These are phyloP conservation scores for Lydus trimaculatus DNA, from an alignment of 2,888 invertebrate genomes.

Conservation along the genomic window DNA sequence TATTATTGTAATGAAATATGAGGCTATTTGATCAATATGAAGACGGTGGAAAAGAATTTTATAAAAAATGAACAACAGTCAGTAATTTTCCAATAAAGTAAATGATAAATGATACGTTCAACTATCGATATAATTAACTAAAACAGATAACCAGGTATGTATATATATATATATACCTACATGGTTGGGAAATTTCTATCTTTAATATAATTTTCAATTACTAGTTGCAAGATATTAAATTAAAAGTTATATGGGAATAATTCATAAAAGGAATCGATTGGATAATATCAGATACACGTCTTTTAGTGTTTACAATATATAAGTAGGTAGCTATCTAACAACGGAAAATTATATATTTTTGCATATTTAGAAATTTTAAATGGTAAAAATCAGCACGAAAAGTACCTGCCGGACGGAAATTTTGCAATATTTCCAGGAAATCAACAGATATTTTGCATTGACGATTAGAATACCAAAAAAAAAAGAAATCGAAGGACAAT, in stretches of 20 bases:
- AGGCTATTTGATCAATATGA: constrained; percentile 6
- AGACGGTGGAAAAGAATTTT: constrained; percentile 2
- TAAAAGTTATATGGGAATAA: not conserved
- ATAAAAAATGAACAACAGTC: constrained; percentile 17
- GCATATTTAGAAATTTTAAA: not conserved
- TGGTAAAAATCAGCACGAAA: not conserved
- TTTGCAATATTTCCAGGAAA: not conserved
- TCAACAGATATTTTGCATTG: not conserved
- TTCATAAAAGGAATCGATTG: constrained; percentile 4
- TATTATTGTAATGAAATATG: constrained; percentile 30
- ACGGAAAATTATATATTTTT: no score
- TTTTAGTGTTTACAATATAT: not conserved
- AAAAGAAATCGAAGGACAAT: not conserved
- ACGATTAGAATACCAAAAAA: not conserved
- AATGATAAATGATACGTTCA: constrained; percentile 20
- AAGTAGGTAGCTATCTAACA: no score
- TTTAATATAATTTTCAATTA: not conserved
- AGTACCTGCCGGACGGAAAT: not conserved
- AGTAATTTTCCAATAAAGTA: constrained; percentile 26
- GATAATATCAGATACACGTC: not conserved
- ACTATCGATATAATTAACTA: constrained; percentile 22
- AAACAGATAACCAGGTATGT: constrained; percentile 6
- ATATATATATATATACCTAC: not conserved
- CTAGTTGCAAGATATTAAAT: not conserved
- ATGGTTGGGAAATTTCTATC: not conserved